These are phyloP conservation scores for Bugulina stolonifera DNA, from an alignment of 2,888 invertebrate species.

Conservation along the genomic window DNA sequence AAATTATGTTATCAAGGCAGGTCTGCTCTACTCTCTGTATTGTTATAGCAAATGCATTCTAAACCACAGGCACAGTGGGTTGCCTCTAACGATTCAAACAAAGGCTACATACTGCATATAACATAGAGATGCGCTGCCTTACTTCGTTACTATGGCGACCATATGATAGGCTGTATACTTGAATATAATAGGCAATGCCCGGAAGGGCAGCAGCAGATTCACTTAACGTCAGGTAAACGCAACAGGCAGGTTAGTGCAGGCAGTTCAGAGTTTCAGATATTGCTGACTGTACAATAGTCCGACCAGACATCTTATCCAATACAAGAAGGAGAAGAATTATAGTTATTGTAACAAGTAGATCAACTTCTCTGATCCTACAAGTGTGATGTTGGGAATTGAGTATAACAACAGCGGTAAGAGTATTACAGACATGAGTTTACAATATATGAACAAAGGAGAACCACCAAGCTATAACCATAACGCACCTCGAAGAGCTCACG, in stretches of 20 bases:
- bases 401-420: background rate
- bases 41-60: no score
- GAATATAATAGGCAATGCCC: background rate
- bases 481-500: background rate
- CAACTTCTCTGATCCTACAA: no score
- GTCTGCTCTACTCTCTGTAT: no score
- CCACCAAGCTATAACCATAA: background rate
- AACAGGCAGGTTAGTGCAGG: no score
- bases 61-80: background rate
- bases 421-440: constrained; percentile 11
- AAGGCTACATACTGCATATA: background rate
- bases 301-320: no score
- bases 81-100: background rate
- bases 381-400: background rate
- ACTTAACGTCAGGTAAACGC: background rate
- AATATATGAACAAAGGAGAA: constrained; percentile 8
- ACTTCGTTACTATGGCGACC: background rate
- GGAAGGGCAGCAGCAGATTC: background rate
- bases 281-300: no score
- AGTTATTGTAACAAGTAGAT: no score
- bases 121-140: background rate
- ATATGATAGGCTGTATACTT: background rate
- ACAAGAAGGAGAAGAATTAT: no score
- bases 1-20: no score
- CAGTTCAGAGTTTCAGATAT: no score